Base-by-base conservation (phyloP, 2,113 vertebrate species). In the Montifringilla adamsi region DNA sequence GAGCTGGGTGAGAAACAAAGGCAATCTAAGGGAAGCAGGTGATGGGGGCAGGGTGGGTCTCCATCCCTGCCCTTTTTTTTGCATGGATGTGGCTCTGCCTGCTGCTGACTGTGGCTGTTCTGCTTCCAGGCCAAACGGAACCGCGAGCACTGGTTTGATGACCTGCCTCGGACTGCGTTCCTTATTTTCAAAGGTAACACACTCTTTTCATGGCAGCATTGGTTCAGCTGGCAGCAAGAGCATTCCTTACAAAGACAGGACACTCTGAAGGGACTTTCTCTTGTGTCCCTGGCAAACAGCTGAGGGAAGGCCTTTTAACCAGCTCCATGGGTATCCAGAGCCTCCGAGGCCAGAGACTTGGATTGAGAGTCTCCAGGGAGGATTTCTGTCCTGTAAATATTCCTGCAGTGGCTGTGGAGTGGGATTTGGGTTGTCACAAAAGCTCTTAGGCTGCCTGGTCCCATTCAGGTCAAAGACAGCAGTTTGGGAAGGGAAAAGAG, bases 91-190 rank as follows among this genome's bases (percentile, higher is more conserved):
- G 23, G 64, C 43, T 33, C 6, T 73, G 66, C 50, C 23, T 46
- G 3, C 22, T 68, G 59, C 75, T 85, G 62, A 79, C 27, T 0
- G 0, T n/a, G 70, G 43, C 78, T 73, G 26, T 92, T 97, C 13
- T 6, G 14, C 72, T 93, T 69, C 5, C 96, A 98, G 99, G 98
- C 99, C 4, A 98, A 99, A 63, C 98, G 98, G 46, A 99, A 98
- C 80, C 97, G 99, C 3, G 99, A 99, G 70, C 98, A 99, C 92
- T 99, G 99, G 99, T 99, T 99, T 90, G 99, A 99, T 84, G 99
- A 99, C 67, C 98, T 99, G 44, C 99, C 99, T 35, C 98, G 98
- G 69, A 99, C 99, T 6, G 98, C 99, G 2, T 99, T 99, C 96
- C 98, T 99, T 62, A 99, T 99, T 93, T 99, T 99, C 79, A 99